Evolutionary conservation across 2,797 vertebrate species (phyloP), one percentile per base, ranked within the genome.

Genomic region (Champsocephalus esox): DNA sequence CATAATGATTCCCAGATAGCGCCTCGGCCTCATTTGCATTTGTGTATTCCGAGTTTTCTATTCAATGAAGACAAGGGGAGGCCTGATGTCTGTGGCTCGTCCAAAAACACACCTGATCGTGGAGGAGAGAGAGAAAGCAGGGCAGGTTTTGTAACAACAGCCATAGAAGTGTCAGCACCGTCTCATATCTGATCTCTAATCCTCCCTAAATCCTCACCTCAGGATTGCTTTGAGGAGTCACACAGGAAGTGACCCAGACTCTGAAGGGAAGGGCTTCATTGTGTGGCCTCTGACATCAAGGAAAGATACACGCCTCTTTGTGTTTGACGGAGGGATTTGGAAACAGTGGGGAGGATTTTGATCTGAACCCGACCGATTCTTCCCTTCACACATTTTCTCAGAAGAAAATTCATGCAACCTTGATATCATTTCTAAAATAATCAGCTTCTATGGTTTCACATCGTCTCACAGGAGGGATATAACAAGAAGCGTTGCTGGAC

Each of bases 111-210:
- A 38, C 64, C 19, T 51, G 55, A 46, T 44, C 34, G 21, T 41
- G 58, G 38, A 63, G 66, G 74, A 65, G 5, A 12, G 55, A 44
- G 16, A 41, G 8, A 64, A 46, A 71, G 55, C 17, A 54, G 28
- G 28, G 55, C 17, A 54, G 28, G 28, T 67, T 24, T 50, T 70
- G 24, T 62, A 77, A 66, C 51, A 77, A 66, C 51, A 68, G 46
- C 65, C 61, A 59, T 19, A n/a, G 50, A 56, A 54, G 66, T 61
- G 79, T 77, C 60, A 34, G 66, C 63, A 51, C 62, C 50, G 19
- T 74, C 72, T 72, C 79, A 45, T 81, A 89, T 88, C 79, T 76
- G 70, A 73, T 85, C 71, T 81, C 73, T 85, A 83, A 90, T 90
- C 87, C 83, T 70, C 41, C 41, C 58, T 75, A 89, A 84, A 92